phyloP scores from a whole-genome alignment of 2,113 vertebrate genomes.

The Noctilio leporinus region DNA sequence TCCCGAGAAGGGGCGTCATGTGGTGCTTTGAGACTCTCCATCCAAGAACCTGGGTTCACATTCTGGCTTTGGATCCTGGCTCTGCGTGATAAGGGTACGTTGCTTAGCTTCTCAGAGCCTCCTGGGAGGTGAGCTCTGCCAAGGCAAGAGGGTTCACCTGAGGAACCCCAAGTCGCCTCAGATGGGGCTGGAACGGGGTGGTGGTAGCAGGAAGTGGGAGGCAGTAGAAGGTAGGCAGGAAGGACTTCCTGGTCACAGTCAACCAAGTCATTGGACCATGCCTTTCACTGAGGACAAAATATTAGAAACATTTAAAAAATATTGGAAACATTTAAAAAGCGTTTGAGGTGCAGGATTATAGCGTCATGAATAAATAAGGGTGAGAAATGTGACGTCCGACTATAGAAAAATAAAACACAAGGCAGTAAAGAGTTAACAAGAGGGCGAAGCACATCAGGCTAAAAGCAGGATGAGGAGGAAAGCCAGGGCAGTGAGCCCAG shows the following conservation, averaged over 20 bases:
- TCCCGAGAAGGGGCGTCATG: neutral
- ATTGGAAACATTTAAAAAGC: neutral
- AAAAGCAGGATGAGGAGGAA: fast-evolving
- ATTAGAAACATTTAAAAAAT: neutral
- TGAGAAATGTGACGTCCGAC: neutral
- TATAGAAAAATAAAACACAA: neutral
- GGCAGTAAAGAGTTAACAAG: neutral
- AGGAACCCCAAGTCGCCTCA: neutral
- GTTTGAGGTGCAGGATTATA: neutral
- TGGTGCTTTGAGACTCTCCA: fast-evolving
- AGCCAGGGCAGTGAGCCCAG: neutral
- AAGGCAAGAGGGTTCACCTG: neutral
- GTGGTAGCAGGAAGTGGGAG: too few relatives aligned
- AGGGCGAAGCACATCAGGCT: neutral
- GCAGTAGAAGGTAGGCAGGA: neutral
- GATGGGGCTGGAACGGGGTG: neutral
- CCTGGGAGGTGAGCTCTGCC: neutral
- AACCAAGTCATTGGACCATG: fast-evolving
- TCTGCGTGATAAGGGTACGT: neutral
- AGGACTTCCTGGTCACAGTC: too few relatives aligned
- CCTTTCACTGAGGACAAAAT: neutral
- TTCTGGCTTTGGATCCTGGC: neutral
- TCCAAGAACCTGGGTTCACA: neutral
- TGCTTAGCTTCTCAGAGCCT: neutral
- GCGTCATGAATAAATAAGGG: too few relatives aligned